Percentiles rank a stretch among this genome's conserved stretches.
These are phyloP conservation scores for Casuarius casuarius DNA, from an alignment of 2,113 vertebrate genomes.

Conservation along the genomic window DNA sequence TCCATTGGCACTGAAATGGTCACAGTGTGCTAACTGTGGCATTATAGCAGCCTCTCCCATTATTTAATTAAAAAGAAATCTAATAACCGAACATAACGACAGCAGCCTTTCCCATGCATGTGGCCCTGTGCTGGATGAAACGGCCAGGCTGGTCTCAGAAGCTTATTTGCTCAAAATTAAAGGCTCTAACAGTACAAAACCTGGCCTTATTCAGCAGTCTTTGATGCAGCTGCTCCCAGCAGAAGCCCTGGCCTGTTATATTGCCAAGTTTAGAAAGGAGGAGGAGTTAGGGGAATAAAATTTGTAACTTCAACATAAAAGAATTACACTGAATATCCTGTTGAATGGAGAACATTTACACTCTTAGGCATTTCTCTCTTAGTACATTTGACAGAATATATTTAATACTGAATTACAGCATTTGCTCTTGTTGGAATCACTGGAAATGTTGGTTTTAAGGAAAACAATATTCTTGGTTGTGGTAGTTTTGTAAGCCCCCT, in stretches of 20 bases:
- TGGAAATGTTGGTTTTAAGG: background rate
- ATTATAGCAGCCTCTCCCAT: slow-evolving; percentile 8
- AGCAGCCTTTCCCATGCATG: background rate
- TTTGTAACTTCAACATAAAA: background rate
- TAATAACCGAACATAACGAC: background rate
- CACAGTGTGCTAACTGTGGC: background rate
- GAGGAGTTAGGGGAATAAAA: no score
- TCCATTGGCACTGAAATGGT: background rate
- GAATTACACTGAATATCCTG: accelerated
- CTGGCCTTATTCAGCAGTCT: background rate
- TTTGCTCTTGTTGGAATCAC: background rate
- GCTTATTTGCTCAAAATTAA: slow-evolving; percentile 21
- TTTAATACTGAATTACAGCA: background rate
- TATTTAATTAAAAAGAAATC: slow-evolving; percentile 41
- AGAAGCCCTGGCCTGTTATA: background rate
- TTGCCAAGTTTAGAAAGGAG: background rate
- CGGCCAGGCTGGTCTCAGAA: background rate
- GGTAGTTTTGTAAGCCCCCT: background rate
- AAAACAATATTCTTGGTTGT: background rate
- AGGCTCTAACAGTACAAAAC: background rate
- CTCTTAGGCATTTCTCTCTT: background rate
- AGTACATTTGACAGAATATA: accelerated
- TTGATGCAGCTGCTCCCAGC: background rate
- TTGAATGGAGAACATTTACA: background rate
- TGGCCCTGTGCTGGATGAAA: background rate